Evolutionary conservation across 2,888 invertebrate genomes (phyloP), one percentile per base, ranked within the genome.

Genomic region (Amblyjoppa proteus): DNA sequence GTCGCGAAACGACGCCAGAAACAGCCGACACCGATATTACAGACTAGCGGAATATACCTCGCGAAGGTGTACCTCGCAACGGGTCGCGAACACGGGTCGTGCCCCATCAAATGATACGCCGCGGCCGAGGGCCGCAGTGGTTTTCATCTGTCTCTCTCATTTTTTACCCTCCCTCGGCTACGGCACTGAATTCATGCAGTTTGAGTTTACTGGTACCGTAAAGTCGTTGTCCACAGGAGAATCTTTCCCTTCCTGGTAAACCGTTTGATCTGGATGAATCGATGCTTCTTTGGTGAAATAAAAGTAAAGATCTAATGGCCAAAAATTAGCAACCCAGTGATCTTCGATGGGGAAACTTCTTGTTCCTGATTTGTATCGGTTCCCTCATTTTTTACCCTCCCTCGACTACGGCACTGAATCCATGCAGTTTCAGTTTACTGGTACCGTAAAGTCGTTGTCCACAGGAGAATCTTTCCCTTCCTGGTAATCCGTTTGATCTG

Each of bases 71-170:
- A 64, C 56, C 56, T 74, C 75, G 80, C 68, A 85, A 70, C 86
- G 76, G 86, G 61, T 61, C 61, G 61, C 61, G 28, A 61, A 25
- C 25, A 11, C 61, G 61, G 61, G 85, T 89, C 89, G 88, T 89
- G 89, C 87, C 83, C 84, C 86, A 82, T 87, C 87, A 88, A 88
- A 88, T 89, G 87, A 89, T 88, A 88, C 87, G 84, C 78, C 85
- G 51, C 51, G 80, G 75, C 69, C 71, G 38, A 77, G 56, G 38
- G 64, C 16, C 53, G 70, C 73, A 66, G 70, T 76, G 81, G 68
- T 78, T 74, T 78, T 78, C 78, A 66, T 76, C 66, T 71, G 53
- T 71, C 49, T 61, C 45, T 31, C 41, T 34, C 45, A 28, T 53
- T 73, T 34, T 34, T 49, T 51, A 34, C 34, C 34, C 16, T 45